A percentile compares a stretch with the other conserved stretches of the same genome.
These are phyloP conservation scores for Amblyraja radiata DNA, from an alignment of 2,797 vertebrate species.

Conservation along the genomic window DNA sequence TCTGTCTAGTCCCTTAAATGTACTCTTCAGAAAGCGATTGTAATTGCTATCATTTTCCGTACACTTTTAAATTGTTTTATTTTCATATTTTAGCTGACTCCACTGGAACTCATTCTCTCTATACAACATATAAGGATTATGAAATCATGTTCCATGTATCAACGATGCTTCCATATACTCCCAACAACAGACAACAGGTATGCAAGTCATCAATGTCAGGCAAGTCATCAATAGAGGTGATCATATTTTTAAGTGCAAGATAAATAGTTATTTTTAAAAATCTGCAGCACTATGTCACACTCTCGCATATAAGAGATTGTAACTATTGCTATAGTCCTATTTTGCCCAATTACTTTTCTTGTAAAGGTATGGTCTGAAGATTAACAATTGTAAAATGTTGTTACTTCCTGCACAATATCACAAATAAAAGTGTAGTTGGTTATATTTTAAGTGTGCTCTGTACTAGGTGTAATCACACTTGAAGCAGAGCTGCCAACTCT, in stretches of 20 bases:
- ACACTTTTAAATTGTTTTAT: conserved; percentile 22
- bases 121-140: conserved; percentile 96
- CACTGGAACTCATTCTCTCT: conserved; percentile 90
- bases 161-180: conserved; percentile 89
- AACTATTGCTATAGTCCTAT: neutral
- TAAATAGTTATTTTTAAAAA: neutral
- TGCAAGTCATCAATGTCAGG: conserved; percentile 39
- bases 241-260: neutral
- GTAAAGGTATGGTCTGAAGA: neutral
- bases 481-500: neutral
- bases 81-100: conserved; percentile 73
- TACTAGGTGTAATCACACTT: neutral
- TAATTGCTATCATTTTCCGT: neutral
- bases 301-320: neutral
- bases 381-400: neutral
- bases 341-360: neutral
- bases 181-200: conserved; percentile 95
- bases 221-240: neutral
- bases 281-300: neutral
- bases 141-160: conserved; percentile 98
- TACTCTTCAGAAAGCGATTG: neutral
- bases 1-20: neutral
- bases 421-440: neutral
- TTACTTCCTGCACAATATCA: neutral
- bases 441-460: neutral